A percentile compares a stretch with the other conserved stretches of the same genome.
Conservation (phyloP, 2,113 vertebrate species). For the Scomber scombrus region DNA sequence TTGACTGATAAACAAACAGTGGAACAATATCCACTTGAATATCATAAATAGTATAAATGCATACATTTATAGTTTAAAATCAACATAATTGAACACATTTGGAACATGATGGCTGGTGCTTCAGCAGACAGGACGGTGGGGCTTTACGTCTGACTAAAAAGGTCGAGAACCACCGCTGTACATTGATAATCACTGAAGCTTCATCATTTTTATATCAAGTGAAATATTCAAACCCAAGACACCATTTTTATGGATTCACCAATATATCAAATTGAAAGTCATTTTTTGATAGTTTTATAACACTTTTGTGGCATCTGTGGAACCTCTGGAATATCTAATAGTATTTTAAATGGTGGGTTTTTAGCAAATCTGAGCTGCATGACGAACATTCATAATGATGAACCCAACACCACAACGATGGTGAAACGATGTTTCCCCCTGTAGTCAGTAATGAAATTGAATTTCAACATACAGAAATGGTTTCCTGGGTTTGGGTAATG, state of each 20-base stretch:
- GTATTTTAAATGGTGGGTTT: neutral
- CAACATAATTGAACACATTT: too few species aligned
- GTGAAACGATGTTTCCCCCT: constrained; percentile 13
- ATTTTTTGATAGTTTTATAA: neutral
- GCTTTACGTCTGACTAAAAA: too few species aligned
- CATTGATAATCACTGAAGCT: neutral
- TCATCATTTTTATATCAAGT: neutral
- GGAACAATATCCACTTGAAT: too few species aligned
- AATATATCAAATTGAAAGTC: neutral
- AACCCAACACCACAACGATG: neutral
- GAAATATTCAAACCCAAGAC: constrained; percentile 41
- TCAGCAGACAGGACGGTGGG: too few species aligned
- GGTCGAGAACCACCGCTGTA: too few species aligned
- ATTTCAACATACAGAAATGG: constrained; percentile 93
- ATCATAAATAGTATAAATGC: too few species aligned
- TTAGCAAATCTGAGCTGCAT: constrained; percentile 15
- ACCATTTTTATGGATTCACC: constrained; percentile 1
- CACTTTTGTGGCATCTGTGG: neutral
- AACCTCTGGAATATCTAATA: neutral
- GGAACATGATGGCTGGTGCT: too few species aligned
- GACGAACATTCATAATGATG: neutral
- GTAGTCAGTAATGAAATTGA: constrained; percentile 23
- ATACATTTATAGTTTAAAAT: too few species aligned
- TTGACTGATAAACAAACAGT: too few species aligned
- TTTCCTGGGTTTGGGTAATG: constrained; percentile 99